phyloP scores from a whole-genome alignment of 2,113 vertebrate genomes.

The Pteruthius melanotis region DNA sequence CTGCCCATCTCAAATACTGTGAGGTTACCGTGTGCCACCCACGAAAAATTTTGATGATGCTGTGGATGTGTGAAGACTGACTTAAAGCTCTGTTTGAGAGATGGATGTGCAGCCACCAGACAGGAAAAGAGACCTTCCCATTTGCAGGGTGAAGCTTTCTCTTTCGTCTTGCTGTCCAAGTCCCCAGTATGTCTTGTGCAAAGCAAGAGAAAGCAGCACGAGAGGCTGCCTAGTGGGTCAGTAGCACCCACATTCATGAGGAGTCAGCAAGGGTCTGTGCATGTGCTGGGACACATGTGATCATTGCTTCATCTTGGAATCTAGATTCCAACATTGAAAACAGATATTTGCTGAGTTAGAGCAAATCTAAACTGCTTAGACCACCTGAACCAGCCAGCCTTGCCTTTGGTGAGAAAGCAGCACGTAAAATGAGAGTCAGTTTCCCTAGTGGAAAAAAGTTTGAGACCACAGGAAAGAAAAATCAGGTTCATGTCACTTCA shows the following conservation, averaged over 20 bases:
- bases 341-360: background rate
- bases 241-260: accelerated
- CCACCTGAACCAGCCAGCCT: background rate
- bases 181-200: background rate
- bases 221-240: background rate
- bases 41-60: background rate
- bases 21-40: background rate
- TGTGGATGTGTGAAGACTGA: background rate
- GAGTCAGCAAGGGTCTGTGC: background rate
- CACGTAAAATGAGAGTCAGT: background rate
- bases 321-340: background rate
- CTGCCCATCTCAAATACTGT: background rate
- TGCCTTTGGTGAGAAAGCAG: background rate
- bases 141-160: background rate
- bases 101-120: background rate
- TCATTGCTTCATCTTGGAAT: background rate
- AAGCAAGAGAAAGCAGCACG: background rate
- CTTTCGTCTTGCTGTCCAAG: background rate
- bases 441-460: background rate
- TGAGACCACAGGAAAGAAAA: background rate
- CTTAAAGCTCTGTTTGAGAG: background rate
- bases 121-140: background rate
- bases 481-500: background rate
- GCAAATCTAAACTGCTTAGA: background rate
- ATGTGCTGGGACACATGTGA: accelerated